Percentiles rank a stretch among this genome's conserved stretches.
These are phyloP conservation scores for Linnaemya vulpina DNA, from an alignment of 2,888 invertebrate genomes.

Conservation along the genomic window DNA sequence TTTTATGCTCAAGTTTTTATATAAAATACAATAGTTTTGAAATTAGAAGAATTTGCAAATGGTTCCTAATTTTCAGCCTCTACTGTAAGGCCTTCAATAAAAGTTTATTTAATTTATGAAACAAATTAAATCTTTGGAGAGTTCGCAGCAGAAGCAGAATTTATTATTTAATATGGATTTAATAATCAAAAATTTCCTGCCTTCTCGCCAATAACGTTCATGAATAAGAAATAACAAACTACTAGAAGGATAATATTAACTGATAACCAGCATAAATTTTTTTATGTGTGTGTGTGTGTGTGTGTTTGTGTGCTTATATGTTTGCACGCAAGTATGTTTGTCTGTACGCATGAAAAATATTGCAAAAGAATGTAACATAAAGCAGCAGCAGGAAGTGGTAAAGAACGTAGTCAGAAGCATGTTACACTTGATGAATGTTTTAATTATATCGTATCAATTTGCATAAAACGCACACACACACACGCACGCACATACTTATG, in stretches of 20 bases:
- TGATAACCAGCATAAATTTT: conserved; percentile 17
- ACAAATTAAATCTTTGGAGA: too few species aligned
- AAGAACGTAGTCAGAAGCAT: conserved; percentile 21
- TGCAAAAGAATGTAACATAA: background rate
- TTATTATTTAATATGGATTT: too few species aligned
- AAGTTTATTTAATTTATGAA: too few species aligned
- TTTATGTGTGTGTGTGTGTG: background rate
- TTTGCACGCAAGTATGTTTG: background rate
- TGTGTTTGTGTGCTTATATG: background rate
- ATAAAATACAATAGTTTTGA: too few species aligned
- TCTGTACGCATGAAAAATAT: background rate
- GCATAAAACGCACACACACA: conserved; percentile 44
- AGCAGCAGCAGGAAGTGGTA: background rate
- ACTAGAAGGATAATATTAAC: conserved; percentile 17
- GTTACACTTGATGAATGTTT: conserved; percentile 56
- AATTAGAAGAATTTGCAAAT: too few species aligned
- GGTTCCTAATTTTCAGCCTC: too few species aligned
- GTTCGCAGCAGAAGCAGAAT: too few species aligned
- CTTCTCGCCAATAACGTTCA: background rate
- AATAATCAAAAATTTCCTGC: too few species aligned
- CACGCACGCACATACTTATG: background rate
- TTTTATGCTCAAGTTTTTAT: too few species aligned
- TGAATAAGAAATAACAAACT: background rate
- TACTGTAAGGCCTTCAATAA: too few species aligned
- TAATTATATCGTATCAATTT: conserved; percentile 67